Evolutionary conservation across 2,888 invertebrate genomes (phyloP), one percentile per base, ranked within the genome.

Genomic region (Cremastobaeus sp.): DNA sequence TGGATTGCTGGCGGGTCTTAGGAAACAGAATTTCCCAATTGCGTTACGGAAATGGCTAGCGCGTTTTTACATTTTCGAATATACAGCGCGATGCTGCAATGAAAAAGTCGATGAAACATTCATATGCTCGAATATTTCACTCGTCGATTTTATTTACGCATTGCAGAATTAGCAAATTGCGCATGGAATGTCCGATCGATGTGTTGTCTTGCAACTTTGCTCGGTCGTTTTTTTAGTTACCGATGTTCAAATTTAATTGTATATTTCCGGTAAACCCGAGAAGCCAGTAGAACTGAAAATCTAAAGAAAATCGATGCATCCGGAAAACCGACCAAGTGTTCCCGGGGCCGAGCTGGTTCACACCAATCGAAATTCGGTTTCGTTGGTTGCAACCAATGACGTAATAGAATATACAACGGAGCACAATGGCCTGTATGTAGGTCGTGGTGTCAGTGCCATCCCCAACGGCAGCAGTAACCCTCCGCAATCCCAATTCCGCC

Each of bases 371-470:
- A 64, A 74, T 70, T 76, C 37, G 68, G 76, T 69, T 69, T 73
- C 60, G 69, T 62, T 52, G 70, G 74, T 71, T 79, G 81, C 79
- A 77, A 76, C 77, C 79, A 77, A 78, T 84, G 84, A 84, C 83
- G 83, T 82, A 82, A 84, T 81, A 76, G 81, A 80, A 76, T 79
- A 75, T 81, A 83, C 79, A 77, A 78, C 65, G 76, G 77, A 78
- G 84, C 80, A 84, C 84, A 84, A 84, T 84, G 84, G 84, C 84
- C 83, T 78, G 82, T 79, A 84, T 84, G 80, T 84, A 83, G 84
- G 84, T 84, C 84, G 83, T 77, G 78, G 82, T 84, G 83, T 83
- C 83, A 83, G 81, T 82, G 79, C 83, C 78, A 77, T 75, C 72
- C 74, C 60, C 60, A 68, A 69, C 71, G 37, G 69, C 65, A 50